Conservation (phyloP, 2,888 invertebrate genomes). For the Argynnis bischoffii region DNA sequence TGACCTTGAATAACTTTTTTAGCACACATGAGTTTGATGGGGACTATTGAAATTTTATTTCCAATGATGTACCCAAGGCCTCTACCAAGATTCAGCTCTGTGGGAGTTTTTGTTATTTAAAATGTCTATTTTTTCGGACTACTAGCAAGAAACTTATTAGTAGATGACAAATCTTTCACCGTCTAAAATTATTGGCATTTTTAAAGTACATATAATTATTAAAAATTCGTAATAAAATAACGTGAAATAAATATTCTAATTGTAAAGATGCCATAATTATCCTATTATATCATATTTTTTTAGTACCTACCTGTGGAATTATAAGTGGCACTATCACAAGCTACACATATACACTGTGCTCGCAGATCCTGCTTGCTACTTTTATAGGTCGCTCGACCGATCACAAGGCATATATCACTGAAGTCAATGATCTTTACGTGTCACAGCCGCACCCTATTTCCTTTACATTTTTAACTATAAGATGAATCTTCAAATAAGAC, state of each 20-base stretch:
- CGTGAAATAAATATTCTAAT: neutral
- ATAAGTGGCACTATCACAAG: conserved; percentile 59
- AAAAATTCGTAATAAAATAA: neutral
- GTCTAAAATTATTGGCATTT: too few relatives aligned
- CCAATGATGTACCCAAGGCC: too few relatives aligned
- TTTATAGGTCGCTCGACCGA: conserved; percentile 68
- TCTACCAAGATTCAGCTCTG: too few relatives aligned
- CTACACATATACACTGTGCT: conserved; percentile 57
- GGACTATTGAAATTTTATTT: too few relatives aligned
- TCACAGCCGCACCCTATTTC: conserved; percentile 53
- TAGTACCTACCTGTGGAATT: conserved; percentile 56
- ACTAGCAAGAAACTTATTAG: too few relatives aligned
- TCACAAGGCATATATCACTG: conserved; percentile 32
- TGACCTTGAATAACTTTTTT: too few relatives aligned
- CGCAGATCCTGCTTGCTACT: conserved; percentile 61
- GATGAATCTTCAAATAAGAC: neutral
- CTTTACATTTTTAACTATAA: conserved; percentile 25
- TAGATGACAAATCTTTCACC: too few relatives aligned
- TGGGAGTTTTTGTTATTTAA: too few relatives aligned
- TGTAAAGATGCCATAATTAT: neutral
- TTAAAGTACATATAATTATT: too few relatives aligned
- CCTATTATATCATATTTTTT: neutral
- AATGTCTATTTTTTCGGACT: too few relatives aligned
- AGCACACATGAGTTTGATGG: too few relatives aligned
- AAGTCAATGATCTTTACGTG: conserved; percentile 39